phyloP scores from a whole-genome alignment of 2,797 vertebrate genomes.

The Syngnathus acus region DNA sequence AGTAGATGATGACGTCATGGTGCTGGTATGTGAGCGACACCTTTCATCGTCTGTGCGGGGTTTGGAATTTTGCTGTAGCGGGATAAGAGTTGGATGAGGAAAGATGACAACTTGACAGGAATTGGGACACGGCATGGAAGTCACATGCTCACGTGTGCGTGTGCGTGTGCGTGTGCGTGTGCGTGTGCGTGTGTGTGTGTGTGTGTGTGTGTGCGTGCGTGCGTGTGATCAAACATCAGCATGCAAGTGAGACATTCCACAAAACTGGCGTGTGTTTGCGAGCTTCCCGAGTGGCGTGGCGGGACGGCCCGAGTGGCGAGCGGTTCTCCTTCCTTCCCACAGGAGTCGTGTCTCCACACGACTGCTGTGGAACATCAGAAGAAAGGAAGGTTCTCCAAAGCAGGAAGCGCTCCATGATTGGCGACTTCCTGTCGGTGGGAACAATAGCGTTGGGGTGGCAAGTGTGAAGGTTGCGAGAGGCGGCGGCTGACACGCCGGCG shows the following conservation, averaged over 20 bases:
- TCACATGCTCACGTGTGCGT: background rate
- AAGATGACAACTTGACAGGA: background rate
- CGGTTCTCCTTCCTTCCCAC: background rate
- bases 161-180: background rate
- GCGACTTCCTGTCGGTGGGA: background rate
- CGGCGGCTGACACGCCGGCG: background rate
- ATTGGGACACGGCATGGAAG: background rate
- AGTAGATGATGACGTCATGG: conserved; percentile 50
- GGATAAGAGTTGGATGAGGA: background rate
- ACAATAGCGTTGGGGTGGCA: background rate
- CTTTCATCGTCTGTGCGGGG: background rate
- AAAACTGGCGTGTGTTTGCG: background rate
- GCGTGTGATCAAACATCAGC: background rate
- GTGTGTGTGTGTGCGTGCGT: too few relatives aligned
- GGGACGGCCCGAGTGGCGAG: background rate
- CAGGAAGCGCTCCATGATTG: background rate
- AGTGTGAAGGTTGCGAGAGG: background rate
- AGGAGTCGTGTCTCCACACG: background rate
- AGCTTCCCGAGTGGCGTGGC: background rate
- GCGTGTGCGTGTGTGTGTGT: background rate
- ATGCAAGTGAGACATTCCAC: background rate
- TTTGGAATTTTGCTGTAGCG: background rate
- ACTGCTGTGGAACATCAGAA: background rate
- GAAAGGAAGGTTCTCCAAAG: background rate
- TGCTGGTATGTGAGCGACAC: conserved; percentile 46